Conservation (phyloP, 2,888 invertebrate species). For the Epirrhoe alternata region DNA sequence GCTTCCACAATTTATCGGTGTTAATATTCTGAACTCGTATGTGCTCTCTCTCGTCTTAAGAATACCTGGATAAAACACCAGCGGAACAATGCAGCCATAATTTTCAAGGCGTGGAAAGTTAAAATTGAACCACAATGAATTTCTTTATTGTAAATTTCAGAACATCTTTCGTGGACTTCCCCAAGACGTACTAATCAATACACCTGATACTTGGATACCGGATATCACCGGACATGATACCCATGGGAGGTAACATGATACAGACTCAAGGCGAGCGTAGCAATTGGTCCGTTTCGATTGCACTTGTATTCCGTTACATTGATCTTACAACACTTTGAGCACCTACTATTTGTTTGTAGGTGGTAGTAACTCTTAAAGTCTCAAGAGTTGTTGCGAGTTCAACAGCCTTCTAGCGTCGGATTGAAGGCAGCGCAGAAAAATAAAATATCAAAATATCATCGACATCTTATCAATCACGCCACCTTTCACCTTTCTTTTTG, state of each 20-base stretch:
- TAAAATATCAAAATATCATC: too few relatives aligned
- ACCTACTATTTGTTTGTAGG: background rate
- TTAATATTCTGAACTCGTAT: background rate
- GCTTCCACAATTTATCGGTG: background rate
- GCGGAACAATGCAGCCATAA: too few relatives aligned
- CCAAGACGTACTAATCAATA: slow-evolving; percentile 23
- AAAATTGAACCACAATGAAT: too few relatives aligned
- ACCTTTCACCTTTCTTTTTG: too few relatives aligned
- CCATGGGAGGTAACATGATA: slow-evolving; percentile 73
- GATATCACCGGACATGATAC: slow-evolving; percentile 70
- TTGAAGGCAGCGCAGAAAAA: too few relatives aligned
- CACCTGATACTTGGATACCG: slow-evolving; percentile 52
- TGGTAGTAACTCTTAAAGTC: too few relatives aligned
- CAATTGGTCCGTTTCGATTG: slow-evolving; percentile 62
- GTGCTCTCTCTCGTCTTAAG: background rate
- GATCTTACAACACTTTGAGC: background rate
- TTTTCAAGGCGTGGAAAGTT: too few relatives aligned
- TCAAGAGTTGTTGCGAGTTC: too few relatives aligned
- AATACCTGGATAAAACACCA: too few relatives aligned
- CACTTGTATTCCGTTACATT: slow-evolving; percentile 39
- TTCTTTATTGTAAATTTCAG: background rate
- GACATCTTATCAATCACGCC: too few relatives aligned
- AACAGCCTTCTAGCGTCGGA: too few relatives aligned
- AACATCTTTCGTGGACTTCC: background rate
- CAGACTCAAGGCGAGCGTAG: slow-evolving; percentile 57